Percentiles rank a stretch among this genome's conserved stretches.
Evolutionary conservation across 37 sponge, comb jelly and placozoan genomes (phyloP).

Genomic region (Ianthella basta): DNA sequence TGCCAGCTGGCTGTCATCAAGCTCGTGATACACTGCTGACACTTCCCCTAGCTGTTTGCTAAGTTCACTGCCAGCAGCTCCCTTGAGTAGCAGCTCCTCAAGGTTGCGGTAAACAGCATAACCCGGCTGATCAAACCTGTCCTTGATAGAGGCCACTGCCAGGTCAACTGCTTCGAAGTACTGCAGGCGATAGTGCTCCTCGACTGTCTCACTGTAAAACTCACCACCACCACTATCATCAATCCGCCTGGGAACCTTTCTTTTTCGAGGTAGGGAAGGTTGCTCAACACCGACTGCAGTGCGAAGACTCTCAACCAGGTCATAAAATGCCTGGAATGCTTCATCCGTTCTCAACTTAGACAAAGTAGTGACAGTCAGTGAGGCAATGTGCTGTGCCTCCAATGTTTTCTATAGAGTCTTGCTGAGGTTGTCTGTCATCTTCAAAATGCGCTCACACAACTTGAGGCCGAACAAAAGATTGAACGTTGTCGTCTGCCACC

Average conservation of each 20-base stretch:
- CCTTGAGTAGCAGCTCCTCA: constrained; percentile 45
- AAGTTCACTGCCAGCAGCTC: constrained; percentile 17
- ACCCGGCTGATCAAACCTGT: constrained; percentile 59
- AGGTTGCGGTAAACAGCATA: constrained; percentile 44
- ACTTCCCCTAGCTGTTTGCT: constrained; percentile 17
- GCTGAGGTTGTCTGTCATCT: constrained; percentile 76
- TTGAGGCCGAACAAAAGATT: constrained; percentile 68
- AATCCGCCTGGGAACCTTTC: constrained; percentile 10
- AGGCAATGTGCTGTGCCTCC: constrained; percentile 64
- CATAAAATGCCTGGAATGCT: constrained; percentile 20
- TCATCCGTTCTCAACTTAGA: constrained; percentile 58
- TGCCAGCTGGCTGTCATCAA: constrained; percentile 11
- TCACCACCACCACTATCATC: constrained; percentile 37
- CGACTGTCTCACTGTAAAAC: constrained; percentile 38
- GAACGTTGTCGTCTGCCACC: constrained; percentile 51
- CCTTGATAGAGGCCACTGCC: constrained; percentile 39
- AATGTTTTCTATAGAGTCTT: constrained; percentile 56
- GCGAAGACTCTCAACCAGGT: constrained; percentile 11
- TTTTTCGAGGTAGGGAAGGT: constrained; percentile 35
- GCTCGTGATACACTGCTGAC: constrained; percentile 29
- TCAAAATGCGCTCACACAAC: constrained; percentile 58
- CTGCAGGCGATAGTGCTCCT: constrained; percentile 60
- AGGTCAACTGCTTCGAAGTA: constrained; percentile 77
- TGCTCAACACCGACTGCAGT: neutral
- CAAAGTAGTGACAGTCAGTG: constrained; percentile 57